Base-by-base conservation (phyloP, 2,797 vertebrate species). In the Craterocephalus amniculus region DNA sequence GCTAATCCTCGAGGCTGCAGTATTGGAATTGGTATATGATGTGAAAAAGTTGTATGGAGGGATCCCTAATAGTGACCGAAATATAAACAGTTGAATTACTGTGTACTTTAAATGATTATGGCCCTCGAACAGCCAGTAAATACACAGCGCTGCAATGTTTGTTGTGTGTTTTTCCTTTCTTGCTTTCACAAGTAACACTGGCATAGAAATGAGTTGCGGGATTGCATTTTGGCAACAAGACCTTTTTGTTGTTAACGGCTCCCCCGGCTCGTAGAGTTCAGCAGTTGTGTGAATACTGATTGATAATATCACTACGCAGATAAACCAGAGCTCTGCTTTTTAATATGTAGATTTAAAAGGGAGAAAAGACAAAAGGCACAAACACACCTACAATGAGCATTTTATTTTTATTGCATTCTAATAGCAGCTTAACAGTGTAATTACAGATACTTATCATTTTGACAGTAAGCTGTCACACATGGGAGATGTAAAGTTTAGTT, bases 31-130 rank as follows among this genome's bases (percentile, higher is more conserved):
- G n/a, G n/a, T n/a, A n/a, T n/a, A n/a, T n/a, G n/a, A n/a, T n/a
- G n/a, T n/a, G n/a, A n/a, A n/a, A n/a, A n/a, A n/a, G n/a, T n/a
- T n/a, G n/a, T n/a, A n/a, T n/a, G n/a, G n/a, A n/a, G n/a, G n/a
- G n/a, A n/a, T n/a, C n/a, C n/a, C n/a, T n/a, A n/a, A n/a, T 51
- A 4, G 10, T 62, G 38, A 26, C 58, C 60, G 59, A 36, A 67
- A 66, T 65, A 26, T 70, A 55, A 72, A 24, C 58, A 59, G 63
- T 31, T 1, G 2, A 72, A 69, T 55, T 72, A n/a, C n/a, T 48
- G 26, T 69, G 57, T 69, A 59, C 62, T 58, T 18, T 20, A 65
- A 68, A 63, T 62, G n/a, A 74, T 69, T 69, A 12, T 70, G 51
- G 58, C 43, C 61, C 67, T 65, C 35, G 6, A 14, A 2, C 58